Evolutionary conservation across 2,113 vertebrate species (phyloP).

Genomic region (Laticauda laticaudata): DNA sequence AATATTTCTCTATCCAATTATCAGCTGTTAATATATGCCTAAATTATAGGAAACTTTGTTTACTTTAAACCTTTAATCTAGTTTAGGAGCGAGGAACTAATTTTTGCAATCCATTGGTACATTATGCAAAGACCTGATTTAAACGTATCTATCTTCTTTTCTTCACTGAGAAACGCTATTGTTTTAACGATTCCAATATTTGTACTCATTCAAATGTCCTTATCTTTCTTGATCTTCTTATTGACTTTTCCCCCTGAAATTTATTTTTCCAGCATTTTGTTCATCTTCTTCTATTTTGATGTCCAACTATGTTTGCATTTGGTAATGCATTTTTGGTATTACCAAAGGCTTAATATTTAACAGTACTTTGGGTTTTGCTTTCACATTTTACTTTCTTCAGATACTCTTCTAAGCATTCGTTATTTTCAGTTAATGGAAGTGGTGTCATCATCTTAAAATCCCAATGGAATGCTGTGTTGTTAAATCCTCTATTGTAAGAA

Average conservation of each 20-base stretch:
- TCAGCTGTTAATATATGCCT: not conserved
- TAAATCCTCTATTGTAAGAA: not conserved
- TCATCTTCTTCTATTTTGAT: not conserved
- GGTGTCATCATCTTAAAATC: not conserved
- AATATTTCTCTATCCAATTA: not conserved
- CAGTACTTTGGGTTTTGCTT: not conserved
- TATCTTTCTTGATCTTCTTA: not conserved
- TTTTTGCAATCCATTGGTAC: not conserved
- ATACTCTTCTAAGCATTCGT: not conserved
- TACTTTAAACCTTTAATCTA: not conserved
- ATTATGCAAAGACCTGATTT: not conserved
- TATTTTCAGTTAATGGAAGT: not conserved
- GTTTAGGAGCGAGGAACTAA: not conserved
- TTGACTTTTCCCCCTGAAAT: not conserved
- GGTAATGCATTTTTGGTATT: not conserved
- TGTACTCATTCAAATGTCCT: not conserved
- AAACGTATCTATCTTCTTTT: not conserved
- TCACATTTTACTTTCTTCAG: not conserved
- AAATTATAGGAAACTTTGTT: not conserved
- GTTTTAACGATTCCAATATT: not conserved
- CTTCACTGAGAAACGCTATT: not conserved
- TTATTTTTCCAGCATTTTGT: not conserved
- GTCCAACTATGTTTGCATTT: not conserved
- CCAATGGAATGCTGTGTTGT: not conserved
- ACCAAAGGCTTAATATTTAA: not conserved